Evolutionary conservation across 2,797 vertebrate genomes (phyloP).

Genomic region (Lerista edwardsae): DNA sequence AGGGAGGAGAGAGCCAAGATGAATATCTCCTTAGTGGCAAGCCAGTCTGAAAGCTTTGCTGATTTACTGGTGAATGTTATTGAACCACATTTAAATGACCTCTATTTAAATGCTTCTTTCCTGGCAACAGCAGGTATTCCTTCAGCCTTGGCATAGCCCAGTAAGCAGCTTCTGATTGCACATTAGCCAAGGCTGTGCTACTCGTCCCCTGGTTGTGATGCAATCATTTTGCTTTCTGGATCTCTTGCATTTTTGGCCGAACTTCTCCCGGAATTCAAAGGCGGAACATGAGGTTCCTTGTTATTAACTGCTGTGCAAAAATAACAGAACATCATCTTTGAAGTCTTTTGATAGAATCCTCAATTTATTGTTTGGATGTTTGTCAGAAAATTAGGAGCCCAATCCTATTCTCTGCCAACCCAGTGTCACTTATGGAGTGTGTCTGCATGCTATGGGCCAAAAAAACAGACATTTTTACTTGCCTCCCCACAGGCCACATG

Average conservation of each 20-base stretch:
- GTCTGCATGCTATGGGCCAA: too few species aligned
- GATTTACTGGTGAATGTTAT: conserved; percentile 22
- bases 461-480: too few species aligned
- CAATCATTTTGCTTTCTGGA: not conserved
- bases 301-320: not conserved
- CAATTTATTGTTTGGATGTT: not conserved
- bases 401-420: too few species aligned
- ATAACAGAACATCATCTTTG: not conserved
- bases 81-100: not conserved
- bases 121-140: not conserved
- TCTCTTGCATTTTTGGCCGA: conserved; percentile 12
- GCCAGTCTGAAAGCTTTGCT: conserved; percentile 12
- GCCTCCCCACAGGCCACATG: too few species aligned
- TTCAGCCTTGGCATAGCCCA: conserved; percentile 22
- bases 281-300: not conserved
- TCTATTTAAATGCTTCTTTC: conserved; percentile 14
- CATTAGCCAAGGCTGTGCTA: not conserved
- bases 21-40: not conserved
- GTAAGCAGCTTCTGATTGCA: not conserved
- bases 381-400: not conserved
- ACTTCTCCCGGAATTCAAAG: not conserved
- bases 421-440: not conserved
- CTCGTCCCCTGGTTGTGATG: not conserved
- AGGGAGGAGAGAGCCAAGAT: not conserved
- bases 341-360: not conserved